phyloP scores from a whole-genome alignment of 1,140 invertebrate genomes.

The Vanessa atalanta region DNA sequence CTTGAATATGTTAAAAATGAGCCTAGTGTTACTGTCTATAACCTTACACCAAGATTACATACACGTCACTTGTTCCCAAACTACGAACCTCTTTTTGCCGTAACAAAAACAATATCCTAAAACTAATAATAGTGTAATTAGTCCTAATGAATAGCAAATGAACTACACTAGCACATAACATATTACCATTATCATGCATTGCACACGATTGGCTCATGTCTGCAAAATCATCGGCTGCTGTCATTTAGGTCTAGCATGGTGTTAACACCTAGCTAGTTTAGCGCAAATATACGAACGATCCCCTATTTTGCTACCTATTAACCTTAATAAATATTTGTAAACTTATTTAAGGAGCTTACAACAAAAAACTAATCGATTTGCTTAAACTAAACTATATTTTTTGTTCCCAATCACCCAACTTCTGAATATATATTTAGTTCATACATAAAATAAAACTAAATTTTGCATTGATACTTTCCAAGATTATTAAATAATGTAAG shows the following conservation, averaged over 20 bases:
- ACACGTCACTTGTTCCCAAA: conserved; percentile 22
- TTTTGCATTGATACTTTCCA: no score
- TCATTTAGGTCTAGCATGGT: conserved; percentile 75
- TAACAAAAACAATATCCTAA: conserved; percentile 17
- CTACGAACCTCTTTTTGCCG: conserved; percentile 23
- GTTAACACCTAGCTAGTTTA: conserved; percentile 72
- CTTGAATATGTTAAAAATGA: conserved; percentile 25
- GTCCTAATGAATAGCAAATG: conserved; percentile 23
- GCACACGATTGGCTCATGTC: conserved; percentile 73
- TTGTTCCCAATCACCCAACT: not conserved
- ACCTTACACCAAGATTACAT: conserved; percentile 11
- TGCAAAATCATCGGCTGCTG: conserved; percentile 69
- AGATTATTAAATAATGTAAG: no score
- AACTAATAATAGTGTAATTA: conserved; percentile 18
- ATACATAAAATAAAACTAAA: not conserved
- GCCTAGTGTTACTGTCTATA: conserved; percentile 25
- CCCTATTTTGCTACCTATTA: conserved; percentile 42
- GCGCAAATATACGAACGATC: conserved; percentile 59
- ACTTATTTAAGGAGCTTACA: not conserved
- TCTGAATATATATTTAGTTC: not conserved
- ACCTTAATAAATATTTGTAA: not conserved
- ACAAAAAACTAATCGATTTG: not conserved
- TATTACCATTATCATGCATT: conserved; percentile 72
- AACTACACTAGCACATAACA: conserved; percentile 61
- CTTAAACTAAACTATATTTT: not conserved